Base-by-base conservation (phyloP, 2,113 vertebrate species). In the Eretmodus cyanostictus region DNA sequence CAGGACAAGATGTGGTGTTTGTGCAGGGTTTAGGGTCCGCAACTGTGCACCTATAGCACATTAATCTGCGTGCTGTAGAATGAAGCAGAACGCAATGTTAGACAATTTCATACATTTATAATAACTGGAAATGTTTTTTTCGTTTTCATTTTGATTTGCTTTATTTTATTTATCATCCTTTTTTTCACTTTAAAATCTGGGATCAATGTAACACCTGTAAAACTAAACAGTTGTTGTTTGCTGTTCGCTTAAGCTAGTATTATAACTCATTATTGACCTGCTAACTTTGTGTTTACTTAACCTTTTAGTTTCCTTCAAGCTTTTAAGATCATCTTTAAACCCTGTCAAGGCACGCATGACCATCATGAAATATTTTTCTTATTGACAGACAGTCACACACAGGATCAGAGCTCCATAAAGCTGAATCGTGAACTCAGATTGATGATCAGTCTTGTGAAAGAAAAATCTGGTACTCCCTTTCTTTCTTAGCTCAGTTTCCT, bases 301-400 rank as follows among this genome's bases (percentile, higher is more conserved):
- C 59, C 9, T 76, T 8, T 76, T 5, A 7, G 9, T 76, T 47
- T 45, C 40, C 68, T 49, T 49, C 24, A 27, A 76, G 14, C 1
- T 27, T 73, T 49, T 47, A 29, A 17, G 71, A 47, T 29, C 9
- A 2, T 16, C 14, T 29, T 47, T 47, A 29, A 76, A 47, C 9
- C 9, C 2, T 47, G 14, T 76, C 71, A 49, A 47, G 2, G 71
- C 24, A 19, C 1, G 1, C 14, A 19, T 5, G 71, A 31, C 42
- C 42, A 49, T 19, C 42, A 12, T 49, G 3, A 87, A 36, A 42
- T 9, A 16, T 27, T 12, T 12, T 82, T 89, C 90, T 89, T 91
- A 94, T 93, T 86, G 22, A 79, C 81, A 13, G 88, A 86, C 9
- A 93, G 49, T 83, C 68, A 85, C 8, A 9, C 88, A 40, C 71